Percentiles rank a stretch among this genome's conserved stretches.
Evolutionary conservation across 1,140 invertebrate species (phyloP).

Genomic region (Pemphigus obesinymphae): DNA sequence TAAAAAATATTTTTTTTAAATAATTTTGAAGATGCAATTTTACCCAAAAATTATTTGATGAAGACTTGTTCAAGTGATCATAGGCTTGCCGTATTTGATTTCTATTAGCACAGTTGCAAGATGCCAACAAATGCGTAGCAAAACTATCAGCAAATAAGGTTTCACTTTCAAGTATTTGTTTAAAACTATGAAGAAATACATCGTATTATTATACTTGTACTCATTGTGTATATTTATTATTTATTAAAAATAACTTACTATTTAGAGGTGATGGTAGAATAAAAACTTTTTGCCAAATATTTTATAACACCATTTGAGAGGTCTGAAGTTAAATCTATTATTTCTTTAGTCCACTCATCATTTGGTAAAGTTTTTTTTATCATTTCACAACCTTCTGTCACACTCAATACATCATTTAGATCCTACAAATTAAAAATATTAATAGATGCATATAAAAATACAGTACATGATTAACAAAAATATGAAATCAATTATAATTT

Average conservation of each 20-base stretch:
- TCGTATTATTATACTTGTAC: neutral
- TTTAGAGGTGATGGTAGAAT: slow-evolving; percentile 59
- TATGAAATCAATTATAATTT: too few species aligned
- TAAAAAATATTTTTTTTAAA: neutral
- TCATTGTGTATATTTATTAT: neutral
- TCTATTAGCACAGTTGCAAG: slow-evolving; percentile 36
- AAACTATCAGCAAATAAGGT: slow-evolving; percentile 25
- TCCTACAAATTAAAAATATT: slow-evolving; percentile 51
- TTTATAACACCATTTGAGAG: slow-evolving; percentile 63
- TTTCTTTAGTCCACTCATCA: slow-evolving; percentile 67
- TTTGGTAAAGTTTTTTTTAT: slow-evolving; percentile 62
- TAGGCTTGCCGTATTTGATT: slow-evolving; percentile 36
- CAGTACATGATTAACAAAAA: too few species aligned
- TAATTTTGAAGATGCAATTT: neutral
- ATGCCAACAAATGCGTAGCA: slow-evolving; percentile 35
- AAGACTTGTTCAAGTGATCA: slow-evolving; percentile 33
- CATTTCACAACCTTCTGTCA: slow-evolving; percentile 65
- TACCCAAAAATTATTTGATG: slow-evolving; percentile 39
- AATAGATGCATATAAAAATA: neutral
- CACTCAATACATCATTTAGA: slow-evolving; percentile 61
- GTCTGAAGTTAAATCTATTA: slow-evolving; percentile 62
- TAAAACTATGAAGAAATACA: slow-evolving; percentile 16
- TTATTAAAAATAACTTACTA: slow-evolving; percentile 45
- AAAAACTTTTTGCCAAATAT: slow-evolving; percentile 63
- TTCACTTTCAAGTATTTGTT: slow-evolving; percentile 36